Base-by-base conservation (phyloP, 1,140 invertebrate species). In the Pogonomyrmex barbatus region DNA sequence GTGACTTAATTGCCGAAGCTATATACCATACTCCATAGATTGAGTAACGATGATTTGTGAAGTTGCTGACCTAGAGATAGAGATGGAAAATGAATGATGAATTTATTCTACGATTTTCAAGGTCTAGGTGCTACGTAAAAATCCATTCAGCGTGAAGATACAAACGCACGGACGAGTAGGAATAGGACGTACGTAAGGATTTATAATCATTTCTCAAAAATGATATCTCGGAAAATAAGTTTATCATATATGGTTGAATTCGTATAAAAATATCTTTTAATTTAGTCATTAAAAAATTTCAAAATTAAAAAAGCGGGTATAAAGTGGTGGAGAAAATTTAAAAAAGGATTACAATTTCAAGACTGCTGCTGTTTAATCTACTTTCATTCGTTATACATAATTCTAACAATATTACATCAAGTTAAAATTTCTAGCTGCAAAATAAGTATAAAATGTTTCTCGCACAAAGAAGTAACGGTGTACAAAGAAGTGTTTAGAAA, bases 21-120 rank as follows among this genome's bases (percentile, higher is more conserved):
- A 54, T 58, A 88, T 90, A 65, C 79, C 84, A 84, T 86, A 76
- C 56, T 63, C 87, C 86, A 89, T 91, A 86, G 91, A 93, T 93
- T 92, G 89, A 91, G 87, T 92, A 92, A 93, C 90, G 91, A 93
- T 92, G 93, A 93, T 93, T 92, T 93, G 89, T 91, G 65, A 89
- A 47, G 45, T 56, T 52, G 17, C 63, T 39, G 50, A 73, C 10
- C 47, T 42, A 30, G 6, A n/a, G 36, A 52, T 52, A 14, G 6
- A 36, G 24, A 52, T 1, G 24, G 9, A 65, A 0, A 65, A 0
- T 17, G 24, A 85, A 3, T 68, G 2, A 63, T 17, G n/a, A 52
- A 50, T 14, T 30, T 24, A 24, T 3, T 58, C 9, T 1, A 2
- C 4, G 6, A 47, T 33, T 58, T 2, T 71, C 17, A 9, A 45